Conservation (phyloP, 2,797 vertebrate species). For the Syngnathus acus region DNA sequence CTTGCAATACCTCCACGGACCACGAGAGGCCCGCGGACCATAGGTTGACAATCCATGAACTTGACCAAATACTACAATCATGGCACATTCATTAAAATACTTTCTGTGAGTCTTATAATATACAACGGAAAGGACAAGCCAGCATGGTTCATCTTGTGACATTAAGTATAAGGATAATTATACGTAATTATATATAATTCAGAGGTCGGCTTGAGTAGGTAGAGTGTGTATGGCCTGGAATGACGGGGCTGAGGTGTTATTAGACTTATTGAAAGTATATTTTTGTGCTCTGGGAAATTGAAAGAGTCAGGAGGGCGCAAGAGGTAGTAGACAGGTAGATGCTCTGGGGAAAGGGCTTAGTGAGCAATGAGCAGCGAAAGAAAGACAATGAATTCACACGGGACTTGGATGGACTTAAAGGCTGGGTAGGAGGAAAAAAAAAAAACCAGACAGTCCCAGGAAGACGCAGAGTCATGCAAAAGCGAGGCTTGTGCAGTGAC, state of each 20-base stretch:
- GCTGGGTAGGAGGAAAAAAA: background rate
- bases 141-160: conserved; percentile 43
- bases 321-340: conserved; percentile 22
- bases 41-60: conserved; percentile 13
- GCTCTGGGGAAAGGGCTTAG: conserved; percentile 8
- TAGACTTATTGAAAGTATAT: conserved; percentile 42
- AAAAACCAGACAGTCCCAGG: background rate
- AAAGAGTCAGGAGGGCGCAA: conserved; percentile 19
- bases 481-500: conserved; percentile 25
- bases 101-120: conserved; percentile 38
- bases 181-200: background rate
- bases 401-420: conserved; percentile 23
- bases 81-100: conserved; percentile 1
- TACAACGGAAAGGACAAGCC: conserved; percentile 42
- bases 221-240: background rate
- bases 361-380: conserved; percentile 28
- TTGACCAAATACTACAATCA: too few relatives aligned
- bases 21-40: too few relatives aligned
- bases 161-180: conserved; percentile 15
- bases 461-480: conserved; percentile 37
- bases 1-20: too few relatives aligned
- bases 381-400: conserved; percentile 33
- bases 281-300: conserved; percentile 35
- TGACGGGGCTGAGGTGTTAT: conserved; percentile 19
- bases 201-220: background rate